phyloP scores from a whole-genome alignment of 2,888 invertebrate genomes.

The Thyatira batis region DNA sequence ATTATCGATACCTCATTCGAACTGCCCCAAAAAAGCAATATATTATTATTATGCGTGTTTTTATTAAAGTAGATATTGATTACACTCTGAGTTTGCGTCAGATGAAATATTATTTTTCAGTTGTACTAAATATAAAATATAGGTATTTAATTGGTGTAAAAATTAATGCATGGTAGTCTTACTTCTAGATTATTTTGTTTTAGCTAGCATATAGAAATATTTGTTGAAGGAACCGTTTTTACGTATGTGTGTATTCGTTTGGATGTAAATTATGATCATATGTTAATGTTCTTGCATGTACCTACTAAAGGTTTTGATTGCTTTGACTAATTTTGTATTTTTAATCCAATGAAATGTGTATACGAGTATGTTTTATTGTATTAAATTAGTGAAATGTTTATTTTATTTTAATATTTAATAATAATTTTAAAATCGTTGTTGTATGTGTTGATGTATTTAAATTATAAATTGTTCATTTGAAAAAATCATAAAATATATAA shows the following conservation, averaged over 20 bases:
- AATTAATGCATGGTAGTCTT: too few relatives aligned
- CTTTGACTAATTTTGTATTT: not conserved
- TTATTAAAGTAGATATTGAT: too few relatives aligned
- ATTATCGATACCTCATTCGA: too few relatives aligned
- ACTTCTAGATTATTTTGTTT: too few relatives aligned
- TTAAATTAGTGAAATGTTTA: not conserved
- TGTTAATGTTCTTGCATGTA: too few relatives aligned
- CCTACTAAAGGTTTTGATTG: not conserved
- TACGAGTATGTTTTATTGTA: not conserved
- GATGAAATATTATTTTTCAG: too few relatives aligned
- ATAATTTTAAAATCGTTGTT: constrained; percentile 28
- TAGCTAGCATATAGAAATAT: not conserved
- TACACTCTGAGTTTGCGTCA: too few relatives aligned
- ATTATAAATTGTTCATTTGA: constrained; percentile 8
- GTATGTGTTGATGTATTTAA: constrained; percentile 16
- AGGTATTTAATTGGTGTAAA: too few relatives aligned
- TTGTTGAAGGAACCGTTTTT: not conserved
- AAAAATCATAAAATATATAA: constrained; percentile 54
- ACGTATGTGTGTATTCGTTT: not conserved
- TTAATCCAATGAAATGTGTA: not conserved
- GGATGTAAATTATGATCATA: not conserved
- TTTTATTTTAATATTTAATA: constrained; percentile 12
- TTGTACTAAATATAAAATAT: too few relatives aligned
- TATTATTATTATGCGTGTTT: too few relatives aligned
- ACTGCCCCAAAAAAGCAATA: too few relatives aligned